Evolutionary conservation across 2,888 invertebrate genomes (phyloP).

Genomic region (Catocala fraxini): DNA sequence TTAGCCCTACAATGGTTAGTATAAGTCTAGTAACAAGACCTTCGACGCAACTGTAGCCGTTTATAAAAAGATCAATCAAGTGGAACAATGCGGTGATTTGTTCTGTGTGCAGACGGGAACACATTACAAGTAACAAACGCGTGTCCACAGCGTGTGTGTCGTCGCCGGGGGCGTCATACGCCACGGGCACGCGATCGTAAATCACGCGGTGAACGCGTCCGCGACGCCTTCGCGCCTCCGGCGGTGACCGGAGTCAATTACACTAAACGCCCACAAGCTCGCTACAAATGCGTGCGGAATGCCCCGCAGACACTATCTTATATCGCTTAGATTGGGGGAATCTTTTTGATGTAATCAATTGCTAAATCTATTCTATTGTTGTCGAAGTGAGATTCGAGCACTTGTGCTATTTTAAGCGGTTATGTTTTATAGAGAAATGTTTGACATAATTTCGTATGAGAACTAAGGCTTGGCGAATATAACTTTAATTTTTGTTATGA

Average conservation of each 20-base stretch:
- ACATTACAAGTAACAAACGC: constrained; percentile 1
- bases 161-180: constrained; percentile 47
- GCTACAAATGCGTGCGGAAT: constrained; percentile 22
- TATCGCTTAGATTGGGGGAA: constrained; percentile 26
- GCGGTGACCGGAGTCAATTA: constrained; percentile 51
- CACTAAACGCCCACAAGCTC: constrained; percentile 45
- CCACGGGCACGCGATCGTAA: constrained; percentile 57
- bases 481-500: too few relatives aligned
- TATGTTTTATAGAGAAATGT: too few relatives aligned
- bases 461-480: too few relatives aligned
- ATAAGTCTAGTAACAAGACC: too few relatives aligned
- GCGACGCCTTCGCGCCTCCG: constrained; percentile 44
- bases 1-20: too few relatives aligned
- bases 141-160: constrained; percentile 3
- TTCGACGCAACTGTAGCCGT: too few relatives aligned
- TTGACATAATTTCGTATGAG: too few relatives aligned
- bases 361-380: constrained; percentile 10
- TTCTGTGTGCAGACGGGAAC: constrained; percentile 11
- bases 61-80: constrained; percentile 4
- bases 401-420: too few relatives aligned
- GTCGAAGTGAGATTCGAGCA: neutral
- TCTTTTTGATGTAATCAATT: constrained; percentile 25
- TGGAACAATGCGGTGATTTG: constrained; percentile 3
- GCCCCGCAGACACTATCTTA: constrained; percentile 41
- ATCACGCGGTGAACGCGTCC: constrained; percentile 54